Percentiles rank a stretch among this genome's conserved stretches.
These are phyloP conservation scores for Caenorhabditis tropicalis DNA, from an alignment of 1,140 invertebrate species.

Conservation along the genomic window DNA sequence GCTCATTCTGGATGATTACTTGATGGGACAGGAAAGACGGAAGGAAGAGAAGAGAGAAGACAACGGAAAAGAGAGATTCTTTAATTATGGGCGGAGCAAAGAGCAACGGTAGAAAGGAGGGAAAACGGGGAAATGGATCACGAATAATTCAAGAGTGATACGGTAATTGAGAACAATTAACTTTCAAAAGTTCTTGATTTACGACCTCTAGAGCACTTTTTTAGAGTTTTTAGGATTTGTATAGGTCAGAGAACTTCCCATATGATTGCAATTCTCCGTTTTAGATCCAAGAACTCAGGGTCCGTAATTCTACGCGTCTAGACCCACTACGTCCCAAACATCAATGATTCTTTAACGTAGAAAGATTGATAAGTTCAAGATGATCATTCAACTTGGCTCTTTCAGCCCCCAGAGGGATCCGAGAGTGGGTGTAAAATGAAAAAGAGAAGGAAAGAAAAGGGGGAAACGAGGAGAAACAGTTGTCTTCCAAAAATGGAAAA, in stretches of 20 bases:
- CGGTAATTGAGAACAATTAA: no score
- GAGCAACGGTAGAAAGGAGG: not conserved
- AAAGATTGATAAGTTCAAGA: not conserved
- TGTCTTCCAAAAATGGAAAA: slow-evolving; percentile 11
- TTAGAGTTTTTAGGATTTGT: no score
- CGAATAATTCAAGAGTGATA: slow-evolving; percentile 5
- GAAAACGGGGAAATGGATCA: not conserved
- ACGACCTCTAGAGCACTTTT: no score
- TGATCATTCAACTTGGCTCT: slow-evolving; percentile 10
- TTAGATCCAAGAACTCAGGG: no score
- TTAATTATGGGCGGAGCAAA: not conserved
- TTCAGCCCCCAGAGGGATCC: not conserved
- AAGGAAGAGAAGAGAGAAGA: not conserved
- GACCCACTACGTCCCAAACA: no score
- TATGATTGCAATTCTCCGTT: no score
- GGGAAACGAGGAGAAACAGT: not conserved
- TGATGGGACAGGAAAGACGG: not conserved
- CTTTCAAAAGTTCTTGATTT: no score
- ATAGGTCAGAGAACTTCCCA: no score
- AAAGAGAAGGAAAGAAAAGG: not conserved
- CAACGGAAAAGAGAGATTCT: not conserved
- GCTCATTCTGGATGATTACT: slow-evolving; percentile 29
- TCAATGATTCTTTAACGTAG: not conserved
- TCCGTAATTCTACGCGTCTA: not conserved
- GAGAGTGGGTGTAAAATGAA: slow-evolving; percentile 19